A percentile compares a stretch with the other conserved stretches of the same genome.
Evolutionary conservation across 1,140 invertebrate species (phyloP).

Genomic region (Nasonia vitripennis): DNA sequence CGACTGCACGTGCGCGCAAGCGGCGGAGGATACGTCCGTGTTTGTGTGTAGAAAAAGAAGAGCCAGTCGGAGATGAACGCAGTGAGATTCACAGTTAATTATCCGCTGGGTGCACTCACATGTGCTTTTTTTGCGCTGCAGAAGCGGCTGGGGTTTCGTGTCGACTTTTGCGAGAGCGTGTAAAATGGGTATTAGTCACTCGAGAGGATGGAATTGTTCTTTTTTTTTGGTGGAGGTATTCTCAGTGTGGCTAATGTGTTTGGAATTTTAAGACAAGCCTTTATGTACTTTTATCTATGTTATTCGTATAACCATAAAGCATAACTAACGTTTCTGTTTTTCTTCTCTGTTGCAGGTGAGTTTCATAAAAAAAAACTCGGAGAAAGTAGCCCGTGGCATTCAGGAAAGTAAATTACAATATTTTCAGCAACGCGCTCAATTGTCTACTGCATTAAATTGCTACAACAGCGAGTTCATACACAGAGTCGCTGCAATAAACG

Average conservation of each 20-base stretch:
- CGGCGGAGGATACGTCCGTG: not conserved
- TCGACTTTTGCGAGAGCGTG: not conserved
- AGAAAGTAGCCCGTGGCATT: slow-evolving; percentile 19
- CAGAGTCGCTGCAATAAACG: not conserved
- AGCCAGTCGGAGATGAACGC: not conserved
- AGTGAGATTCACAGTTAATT: slow-evolving; percentile 44
- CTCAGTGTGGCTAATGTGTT: not conserved
- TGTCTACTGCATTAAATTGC: not conserved
- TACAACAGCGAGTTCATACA: no score
- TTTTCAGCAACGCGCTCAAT: not conserved
- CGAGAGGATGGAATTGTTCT: no score
- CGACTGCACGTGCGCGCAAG: not conserved
- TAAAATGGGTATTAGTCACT: not conserved
- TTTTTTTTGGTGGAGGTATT: not conserved
- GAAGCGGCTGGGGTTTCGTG: no score
- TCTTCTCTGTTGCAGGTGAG: slow-evolving; percentile 62
- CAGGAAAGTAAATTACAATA: slow-evolving; percentile 17
- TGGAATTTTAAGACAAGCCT: not conserved
- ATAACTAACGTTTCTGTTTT: slow-evolving; percentile 2
- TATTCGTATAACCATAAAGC: not conserved
- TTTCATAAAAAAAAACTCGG: slow-evolving; percentile 10
- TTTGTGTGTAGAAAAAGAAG: not conserved
- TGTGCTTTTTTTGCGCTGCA: not conserved
- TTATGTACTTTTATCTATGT: not conserved
- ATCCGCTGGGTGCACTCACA: not conserved